Conservation (phyloP, 2,888 invertebrate genomes). For the Harpagoxenus sublaevis region DNA sequence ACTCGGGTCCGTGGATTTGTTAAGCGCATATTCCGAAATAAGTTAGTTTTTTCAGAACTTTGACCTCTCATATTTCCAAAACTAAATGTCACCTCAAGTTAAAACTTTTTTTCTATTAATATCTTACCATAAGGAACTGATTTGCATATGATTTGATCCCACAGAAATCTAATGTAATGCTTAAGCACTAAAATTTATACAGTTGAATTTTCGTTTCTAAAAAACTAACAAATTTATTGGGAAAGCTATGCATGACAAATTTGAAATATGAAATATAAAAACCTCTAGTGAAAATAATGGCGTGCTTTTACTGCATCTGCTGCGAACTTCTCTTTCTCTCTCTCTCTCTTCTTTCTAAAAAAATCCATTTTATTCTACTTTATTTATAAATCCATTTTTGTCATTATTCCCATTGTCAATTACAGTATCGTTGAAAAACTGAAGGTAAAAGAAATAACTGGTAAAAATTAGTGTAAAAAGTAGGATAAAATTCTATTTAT, state of each 20-base stretch:
- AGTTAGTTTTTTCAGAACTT: too few relatives aligned
- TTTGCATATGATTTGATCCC: too few relatives aligned
- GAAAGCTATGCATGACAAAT: neutral
- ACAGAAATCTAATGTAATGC: neutral
- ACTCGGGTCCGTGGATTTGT: neutral
- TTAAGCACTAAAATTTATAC: neutral
- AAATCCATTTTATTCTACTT: neutral
- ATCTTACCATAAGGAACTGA: too few relatives aligned
- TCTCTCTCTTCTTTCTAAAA: neutral
- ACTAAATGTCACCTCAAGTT: too few relatives aligned
- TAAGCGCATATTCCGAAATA: too few relatives aligned
- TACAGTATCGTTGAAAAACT: neutral
- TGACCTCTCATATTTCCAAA: too few relatives aligned
- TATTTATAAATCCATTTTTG: neutral
- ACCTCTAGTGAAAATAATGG: neutral
- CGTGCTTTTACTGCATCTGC: slow-evolving; percentile 71
- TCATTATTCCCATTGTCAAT: slow-evolving; percentile 5
- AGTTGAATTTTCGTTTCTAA: slow-evolving; percentile 1
- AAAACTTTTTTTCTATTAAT: too few relatives aligned
- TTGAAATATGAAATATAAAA: neutral
- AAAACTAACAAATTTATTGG: neutral
- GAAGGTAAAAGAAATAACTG: neutral
- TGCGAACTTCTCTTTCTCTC: slow-evolving; percentile 56
- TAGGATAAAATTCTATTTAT: neutral
- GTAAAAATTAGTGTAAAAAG: neutral